Evolutionary conservation across 2,797 vertebrate genomes (phyloP).

Genomic region (Chiroxiphia lanceolata): DNA sequence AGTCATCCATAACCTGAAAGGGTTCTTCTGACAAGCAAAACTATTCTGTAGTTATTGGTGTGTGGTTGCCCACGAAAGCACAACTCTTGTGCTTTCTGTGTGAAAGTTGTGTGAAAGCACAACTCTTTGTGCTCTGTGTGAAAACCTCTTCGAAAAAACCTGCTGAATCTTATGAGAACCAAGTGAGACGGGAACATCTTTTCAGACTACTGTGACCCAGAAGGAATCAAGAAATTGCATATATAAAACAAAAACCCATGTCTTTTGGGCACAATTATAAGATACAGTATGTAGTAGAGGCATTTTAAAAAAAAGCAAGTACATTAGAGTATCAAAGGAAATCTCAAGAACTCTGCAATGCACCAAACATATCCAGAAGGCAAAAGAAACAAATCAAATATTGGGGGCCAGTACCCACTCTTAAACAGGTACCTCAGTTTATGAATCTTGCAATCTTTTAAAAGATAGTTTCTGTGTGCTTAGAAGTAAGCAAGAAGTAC

Average conservation of each 20-base stretch:
- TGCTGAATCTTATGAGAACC: not conserved
- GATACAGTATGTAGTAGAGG: accelerated
- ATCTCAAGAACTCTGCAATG: not conserved
- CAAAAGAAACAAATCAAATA: not conserved
- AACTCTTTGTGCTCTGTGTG: too few species aligned
- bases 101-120: too few species aligned
- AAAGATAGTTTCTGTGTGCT: not conserved
- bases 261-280: not conserved
- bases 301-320: not conserved
- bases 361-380: not conserved
- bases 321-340: not conserved
- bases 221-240: not conserved
- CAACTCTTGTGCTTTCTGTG: too few species aligned
- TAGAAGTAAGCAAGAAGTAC: not conserved
- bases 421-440: not conserved
- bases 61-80: not conserved
- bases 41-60: not conserved
- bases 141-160: not conserved
- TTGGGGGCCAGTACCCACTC: not conserved
- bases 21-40: constrained; percentile 12
- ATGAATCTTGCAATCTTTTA: not conserved
- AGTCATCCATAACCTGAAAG: not conserved
- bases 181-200: not conserved
- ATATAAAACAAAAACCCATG: not conserved
- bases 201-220: not conserved